Conservation (phyloP, 2,797 vertebrate genomes). For the Pteropus rufus region DNA sequence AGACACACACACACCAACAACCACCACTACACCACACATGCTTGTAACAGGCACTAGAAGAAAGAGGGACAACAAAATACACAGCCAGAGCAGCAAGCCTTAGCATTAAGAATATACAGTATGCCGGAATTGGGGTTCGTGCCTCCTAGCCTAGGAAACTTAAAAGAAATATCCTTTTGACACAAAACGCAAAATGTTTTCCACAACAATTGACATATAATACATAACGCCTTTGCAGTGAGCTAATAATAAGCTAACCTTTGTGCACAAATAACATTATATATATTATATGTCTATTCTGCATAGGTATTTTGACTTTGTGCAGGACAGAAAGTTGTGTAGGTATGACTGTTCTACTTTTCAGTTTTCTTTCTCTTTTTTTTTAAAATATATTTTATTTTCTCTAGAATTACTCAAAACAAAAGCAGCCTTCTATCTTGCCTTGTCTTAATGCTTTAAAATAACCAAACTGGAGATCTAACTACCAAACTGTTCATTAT, state of each 20-base stretch:
- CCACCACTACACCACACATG: conserved; percentile 78
- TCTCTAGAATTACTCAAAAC: conserved; percentile 92
- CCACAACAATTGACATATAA: conserved; percentile 83
- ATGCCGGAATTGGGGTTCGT: conserved; percentile 84
- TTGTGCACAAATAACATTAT: conserved; percentile 88
- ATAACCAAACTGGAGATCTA: conserved; percentile 97
- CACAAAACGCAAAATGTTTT: conserved; percentile 81
- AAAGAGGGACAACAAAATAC: conserved; percentile 81
- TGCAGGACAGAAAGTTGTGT: conserved; percentile 93
- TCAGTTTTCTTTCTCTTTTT: conserved; percentile 76
- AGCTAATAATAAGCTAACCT: conserved; percentile 89
- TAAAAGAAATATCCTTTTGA: conserved; percentile 81
- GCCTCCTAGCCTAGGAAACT: conserved; percentile 87
- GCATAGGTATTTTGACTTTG: conserved; percentile 91
- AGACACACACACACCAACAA: background rate
- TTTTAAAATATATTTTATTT: conserved; percentile 85
- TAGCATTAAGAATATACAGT: conserved; percentile 88
- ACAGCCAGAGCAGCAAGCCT: conserved; percentile 91
- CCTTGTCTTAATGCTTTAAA: conserved; percentile 99
- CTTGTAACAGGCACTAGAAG: conserved; percentile 85
- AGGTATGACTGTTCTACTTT: conserved; percentile 92
- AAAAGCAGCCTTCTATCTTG: conserved; percentile 97
- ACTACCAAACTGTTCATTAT: conserved; percentile 96
- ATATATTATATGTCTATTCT: conserved; percentile 86
- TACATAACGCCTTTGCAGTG: conserved; percentile 86